phyloP scores from a whole-genome alignment of 2,888 invertebrate species.

The Nezara viridula region DNA sequence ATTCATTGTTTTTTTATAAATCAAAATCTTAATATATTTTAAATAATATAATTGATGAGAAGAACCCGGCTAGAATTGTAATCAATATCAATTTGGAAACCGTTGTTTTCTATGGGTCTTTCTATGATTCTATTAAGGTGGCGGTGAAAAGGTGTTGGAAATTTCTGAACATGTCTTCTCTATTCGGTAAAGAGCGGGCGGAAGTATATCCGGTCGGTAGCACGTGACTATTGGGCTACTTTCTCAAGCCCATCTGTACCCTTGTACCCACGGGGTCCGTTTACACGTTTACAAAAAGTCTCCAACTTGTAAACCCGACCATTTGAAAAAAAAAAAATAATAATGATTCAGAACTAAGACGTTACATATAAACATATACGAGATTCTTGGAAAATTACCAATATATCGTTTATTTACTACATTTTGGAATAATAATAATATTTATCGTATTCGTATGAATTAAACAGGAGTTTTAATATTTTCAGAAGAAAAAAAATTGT shows the following conservation, averaged over 20 bases:
- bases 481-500: too few relatives aligned
- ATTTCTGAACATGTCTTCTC: constrained; percentile 13
- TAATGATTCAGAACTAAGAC: background rate
- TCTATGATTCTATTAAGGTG: background rate
- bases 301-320: background rate
- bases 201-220: constrained; percentile 19
- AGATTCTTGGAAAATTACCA: too few relatives aligned
- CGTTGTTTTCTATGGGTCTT: background rate
- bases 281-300: background rate
- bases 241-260: background rate
- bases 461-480: too few relatives aligned
- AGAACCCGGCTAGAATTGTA: background rate
- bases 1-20: too few relatives aligned
- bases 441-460: too few relatives aligned
- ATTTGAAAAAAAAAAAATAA: too few relatives aligned
- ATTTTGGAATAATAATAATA: too few relatives aligned
- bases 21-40: background rate
- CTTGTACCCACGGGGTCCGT: background rate
- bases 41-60: background rate
- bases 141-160: background rate
- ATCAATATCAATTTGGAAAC: background rate
- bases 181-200: constrained; percentile 22
- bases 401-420: too few relatives aligned
- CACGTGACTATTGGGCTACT: constrained; percentile 36
- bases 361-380: background rate